Percentiles rank a stretch among this genome's conserved stretches.
Conservation (phyloP, 2,888 invertebrate genomes). For the Parascotia fuliginaria region DNA sequence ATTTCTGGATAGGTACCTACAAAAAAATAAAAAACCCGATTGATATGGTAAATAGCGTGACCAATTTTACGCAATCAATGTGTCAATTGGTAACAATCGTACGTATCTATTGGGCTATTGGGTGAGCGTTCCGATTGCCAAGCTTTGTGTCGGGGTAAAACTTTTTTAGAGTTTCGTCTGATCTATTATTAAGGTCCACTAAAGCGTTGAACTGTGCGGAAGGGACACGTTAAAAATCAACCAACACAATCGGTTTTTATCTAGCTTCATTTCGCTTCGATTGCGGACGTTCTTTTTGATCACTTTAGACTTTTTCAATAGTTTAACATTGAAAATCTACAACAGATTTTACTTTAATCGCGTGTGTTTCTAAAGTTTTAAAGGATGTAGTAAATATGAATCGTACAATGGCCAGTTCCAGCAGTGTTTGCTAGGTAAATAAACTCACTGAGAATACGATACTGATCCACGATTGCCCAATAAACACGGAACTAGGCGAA, state of each 20-base stretch:
- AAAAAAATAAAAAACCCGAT: too few relatives aligned
- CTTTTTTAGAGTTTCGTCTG: constrained; percentile 27
- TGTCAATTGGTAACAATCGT: constrained; percentile 28
- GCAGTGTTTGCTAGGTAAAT: too few relatives aligned
- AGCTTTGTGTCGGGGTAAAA: constrained; percentile 27
- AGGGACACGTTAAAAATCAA: constrained; percentile 32
- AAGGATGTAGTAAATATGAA: too few relatives aligned
- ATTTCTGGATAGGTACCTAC: too few relatives aligned
- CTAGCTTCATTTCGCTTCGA: constrained; percentile 19
- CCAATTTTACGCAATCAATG: constrained; percentile 22
- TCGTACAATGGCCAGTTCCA: too few relatives aligned
- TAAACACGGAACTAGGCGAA: not conserved
- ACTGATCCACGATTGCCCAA: not conserved
- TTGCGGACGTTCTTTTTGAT: constrained; percentile 13
- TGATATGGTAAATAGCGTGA: constrained; percentile 7
- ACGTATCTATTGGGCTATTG: constrained; percentile 26
- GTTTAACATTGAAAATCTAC: not conserved
- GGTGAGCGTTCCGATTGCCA: constrained; percentile 15
- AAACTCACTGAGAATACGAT: not conserved
- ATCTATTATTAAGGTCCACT: constrained; percentile 37
- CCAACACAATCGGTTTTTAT: constrained; percentile 32
- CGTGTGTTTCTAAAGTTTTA: too few relatives aligned
- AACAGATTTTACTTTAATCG: too few relatives aligned
- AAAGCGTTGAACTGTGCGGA: constrained; percentile 33
- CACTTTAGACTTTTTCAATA: not conserved